Percentiles rank a stretch among this genome's conserved stretches.
Conservation (phyloP, 2,888 invertebrate species). For the Adelognathus sp. region DNA sequence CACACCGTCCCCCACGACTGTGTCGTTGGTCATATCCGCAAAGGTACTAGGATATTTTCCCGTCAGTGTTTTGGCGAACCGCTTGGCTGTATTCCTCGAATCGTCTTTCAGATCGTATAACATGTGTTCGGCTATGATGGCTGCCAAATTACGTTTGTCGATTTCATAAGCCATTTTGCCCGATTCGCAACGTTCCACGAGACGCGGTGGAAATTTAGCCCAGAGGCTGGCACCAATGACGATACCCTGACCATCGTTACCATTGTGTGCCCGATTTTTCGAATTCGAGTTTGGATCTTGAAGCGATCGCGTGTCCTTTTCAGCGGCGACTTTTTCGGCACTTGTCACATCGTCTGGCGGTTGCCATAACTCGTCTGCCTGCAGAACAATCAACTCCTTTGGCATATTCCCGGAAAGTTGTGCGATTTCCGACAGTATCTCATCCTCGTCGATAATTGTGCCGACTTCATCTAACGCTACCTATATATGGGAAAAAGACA, state of each 20-base stretch:
- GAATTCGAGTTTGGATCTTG: not conserved
- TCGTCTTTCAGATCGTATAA: slow-evolving; percentile 33
- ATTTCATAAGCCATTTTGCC: not conserved
- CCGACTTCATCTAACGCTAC: slow-evolving; percentile 44
- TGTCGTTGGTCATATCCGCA: slow-evolving; percentile 15
- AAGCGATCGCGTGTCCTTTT: not conserved
- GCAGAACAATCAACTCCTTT: slow-evolving; percentile 18
- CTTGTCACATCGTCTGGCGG: not conserved
- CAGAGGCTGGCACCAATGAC: slow-evolving; percentile 17
- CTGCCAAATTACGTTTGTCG: slow-evolving; percentile 37
- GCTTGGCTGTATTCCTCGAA: slow-evolving; percentile 21
- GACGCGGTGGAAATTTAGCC: slow-evolving; percentile 23
- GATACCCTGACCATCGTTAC: not conserved
- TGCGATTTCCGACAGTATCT: slow-evolving; percentile 29
- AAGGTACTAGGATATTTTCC: slow-evolving; percentile 38
- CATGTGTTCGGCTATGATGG: slow-evolving; percentile 37
- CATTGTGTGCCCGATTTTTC: not conserved
- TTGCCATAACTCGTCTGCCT: slow-evolving; percentile 26
- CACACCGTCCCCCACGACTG: slow-evolving; percentile 28
- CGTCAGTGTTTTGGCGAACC: slow-evolving; percentile 20
- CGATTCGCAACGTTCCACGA: slow-evolving; percentile 4
- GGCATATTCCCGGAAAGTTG: slow-evolving; percentile 10
- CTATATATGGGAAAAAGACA: slow-evolving; percentile 7
- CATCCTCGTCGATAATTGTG: slow-evolving; percentile 45
- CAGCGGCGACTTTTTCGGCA: not conserved